A percentile compares a stretch with the other conserved stretches of the same genome.
phyloP scores from a whole-genome alignment of 2,888 invertebrate species.

The Sialis fuliginosa region DNA sequence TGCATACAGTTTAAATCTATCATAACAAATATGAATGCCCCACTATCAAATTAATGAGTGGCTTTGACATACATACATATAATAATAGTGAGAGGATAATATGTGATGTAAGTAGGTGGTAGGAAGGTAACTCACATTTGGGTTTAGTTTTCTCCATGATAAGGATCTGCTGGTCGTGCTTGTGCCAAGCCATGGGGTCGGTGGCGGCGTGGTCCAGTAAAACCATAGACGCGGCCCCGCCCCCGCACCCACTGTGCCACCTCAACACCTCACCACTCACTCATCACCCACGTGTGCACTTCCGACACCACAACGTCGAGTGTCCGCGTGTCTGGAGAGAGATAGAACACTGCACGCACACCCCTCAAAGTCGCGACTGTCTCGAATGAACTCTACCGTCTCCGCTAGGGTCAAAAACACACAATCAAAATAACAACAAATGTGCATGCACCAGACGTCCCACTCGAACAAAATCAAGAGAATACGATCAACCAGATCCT shows the following conservation, averaged over 20 bases:
- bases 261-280: background rate
- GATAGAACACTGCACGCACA: conserved; percentile 18
- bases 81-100: too few species aligned
- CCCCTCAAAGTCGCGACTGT: conserved; percentile 22
- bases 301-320: background rate
- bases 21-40: too few species aligned
- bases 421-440: conserved; percentile 56
- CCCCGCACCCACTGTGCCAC: background rate
- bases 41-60: too few species aligned
- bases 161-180: conserved; percentile 57
- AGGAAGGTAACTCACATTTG: conserved; percentile 36
- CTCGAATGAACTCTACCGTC: conserved; percentile 31
- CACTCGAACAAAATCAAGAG: background rate
- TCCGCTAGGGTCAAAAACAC: conserved; percentile 37
- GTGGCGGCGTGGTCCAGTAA: conserved; percentile 16
- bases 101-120: too few species aligned
- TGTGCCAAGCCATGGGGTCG: conserved; percentile 56
- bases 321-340: conserved; percentile 4
- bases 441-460: conserved; percentile 32
- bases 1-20: too few species aligned
- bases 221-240: conserved; percentile 20
- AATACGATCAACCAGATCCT: background rate
- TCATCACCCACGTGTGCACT: background rate
- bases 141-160: conserved; percentile 54
- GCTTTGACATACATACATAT: too few species aligned